These are phyloP conservation scores for Macaca fascicularis DNA, from an alignment of 2,113 vertebrate species.

Conservation along the genomic window DNA sequence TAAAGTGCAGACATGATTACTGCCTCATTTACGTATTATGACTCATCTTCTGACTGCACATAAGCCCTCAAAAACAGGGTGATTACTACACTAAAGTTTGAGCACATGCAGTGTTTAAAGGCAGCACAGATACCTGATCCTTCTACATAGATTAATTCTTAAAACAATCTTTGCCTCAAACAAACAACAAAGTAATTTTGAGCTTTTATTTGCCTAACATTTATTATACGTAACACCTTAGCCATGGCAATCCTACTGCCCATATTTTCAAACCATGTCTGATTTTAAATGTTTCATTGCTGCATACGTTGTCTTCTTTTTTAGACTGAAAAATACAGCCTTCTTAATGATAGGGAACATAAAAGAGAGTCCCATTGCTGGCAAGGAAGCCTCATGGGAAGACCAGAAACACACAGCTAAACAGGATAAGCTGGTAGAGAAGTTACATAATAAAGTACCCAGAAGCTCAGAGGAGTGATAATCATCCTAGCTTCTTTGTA, in stretches of 20 bases:
- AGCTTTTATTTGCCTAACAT: not conserved
- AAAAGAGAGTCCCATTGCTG: not conserved
- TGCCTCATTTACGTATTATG: conserved; percentile 33
- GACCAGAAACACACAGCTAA: not conserved
- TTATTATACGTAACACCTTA: not conserved
- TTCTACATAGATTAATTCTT: not conserved
- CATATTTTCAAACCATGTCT: conserved; percentile 23
- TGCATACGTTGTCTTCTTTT: not conserved
- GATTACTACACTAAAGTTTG: not conserved
- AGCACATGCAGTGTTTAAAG: not conserved
- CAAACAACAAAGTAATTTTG: not conserved
- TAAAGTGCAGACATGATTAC: conserved; percentile 1
- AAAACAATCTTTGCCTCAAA: not conserved
- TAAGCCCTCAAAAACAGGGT: not conserved
- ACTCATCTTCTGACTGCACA: not conserved
- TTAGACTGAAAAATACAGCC: not conserved
- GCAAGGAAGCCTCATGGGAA: not conserved
- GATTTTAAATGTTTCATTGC: not conserved
- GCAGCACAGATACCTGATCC: not conserved
- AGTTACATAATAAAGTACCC: not conserved
- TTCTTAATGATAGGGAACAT: not conserved
- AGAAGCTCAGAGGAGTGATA: not conserved
- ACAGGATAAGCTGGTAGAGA: not conserved
- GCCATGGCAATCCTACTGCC: not conserved
- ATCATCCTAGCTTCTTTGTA: not conserved